Conservation (phyloP, 92 coral and sea anemone species). For the Bergia puertoricense region DNA sequence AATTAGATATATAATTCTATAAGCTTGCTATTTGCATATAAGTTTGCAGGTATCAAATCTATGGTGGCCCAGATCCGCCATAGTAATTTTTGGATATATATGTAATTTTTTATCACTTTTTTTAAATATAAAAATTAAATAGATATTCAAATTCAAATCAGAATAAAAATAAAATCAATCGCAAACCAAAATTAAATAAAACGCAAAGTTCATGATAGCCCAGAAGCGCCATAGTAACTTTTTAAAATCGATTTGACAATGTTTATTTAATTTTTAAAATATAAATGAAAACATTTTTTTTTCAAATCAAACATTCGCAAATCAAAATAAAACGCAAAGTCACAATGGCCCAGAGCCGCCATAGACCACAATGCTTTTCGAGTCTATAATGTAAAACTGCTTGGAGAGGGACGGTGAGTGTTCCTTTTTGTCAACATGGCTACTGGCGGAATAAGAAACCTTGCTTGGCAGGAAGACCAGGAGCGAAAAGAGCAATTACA, state of each 20-base stretch:
- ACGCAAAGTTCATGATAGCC: slow-evolving; percentile 4
- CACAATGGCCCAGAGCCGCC: slow-evolving; percentile 37
- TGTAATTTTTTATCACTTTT: too few relatives aligned
- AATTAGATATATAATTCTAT: too few relatives aligned
- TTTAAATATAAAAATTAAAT: too few relatives aligned
- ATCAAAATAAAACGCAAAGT: slow-evolving; percentile 3
- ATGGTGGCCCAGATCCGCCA: too few relatives aligned
- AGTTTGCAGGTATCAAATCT: too few relatives aligned
- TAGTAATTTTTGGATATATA: too few relatives aligned
- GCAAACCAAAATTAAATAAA: not conserved
- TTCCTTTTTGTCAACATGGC: slow-evolving; percentile 30
- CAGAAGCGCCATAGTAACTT: slow-evolving; percentile 6
- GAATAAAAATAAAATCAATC: slow-evolving; percentile 8
- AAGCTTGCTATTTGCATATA: too few relatives aligned
- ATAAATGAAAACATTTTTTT: slow-evolving; percentile 7
- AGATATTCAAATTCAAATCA: slow-evolving; percentile 23
- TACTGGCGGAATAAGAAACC: slow-evolving; percentile 34
- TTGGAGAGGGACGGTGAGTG: slow-evolving; percentile 26
- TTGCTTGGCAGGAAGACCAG: slow-evolving; percentile 30
- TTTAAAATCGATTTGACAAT: not conserved
- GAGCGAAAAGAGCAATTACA: slow-evolving; percentile 18
- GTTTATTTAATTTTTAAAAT: not conserved
- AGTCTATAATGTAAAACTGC: slow-evolving; percentile 23
- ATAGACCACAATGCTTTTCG: slow-evolving; percentile 32
- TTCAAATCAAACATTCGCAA: slow-evolving; percentile 18